Conservation (phyloP, 2,888 invertebrate species). For the Saturnia japonica region DNA sequence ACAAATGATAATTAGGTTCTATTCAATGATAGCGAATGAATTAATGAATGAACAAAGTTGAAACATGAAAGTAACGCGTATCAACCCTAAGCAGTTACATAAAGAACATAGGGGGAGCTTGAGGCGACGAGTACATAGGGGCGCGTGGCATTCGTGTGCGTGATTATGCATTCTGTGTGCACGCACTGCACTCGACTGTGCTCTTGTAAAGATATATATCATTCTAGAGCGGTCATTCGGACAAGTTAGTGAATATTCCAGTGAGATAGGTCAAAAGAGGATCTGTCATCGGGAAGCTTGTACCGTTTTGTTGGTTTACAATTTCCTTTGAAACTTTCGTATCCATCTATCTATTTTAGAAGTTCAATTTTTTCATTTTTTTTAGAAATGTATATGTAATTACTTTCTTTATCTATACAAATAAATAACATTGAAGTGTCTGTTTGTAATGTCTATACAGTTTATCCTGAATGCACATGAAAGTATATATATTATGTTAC, state of each 20-base stretch:
- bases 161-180: conserved; percentile 33
- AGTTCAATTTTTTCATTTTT: too few species aligned
- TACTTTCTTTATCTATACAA: too few species aligned
- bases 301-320: background rate
- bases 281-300: background rate
- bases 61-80: conserved; percentile 30
- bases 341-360: too few species aligned
- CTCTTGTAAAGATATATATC: conserved; percentile 15
- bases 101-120: conserved; percentile 41
- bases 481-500: too few species aligned
- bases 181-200: conserved; percentile 30
- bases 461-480: too few species aligned
- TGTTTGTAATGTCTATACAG: too few species aligned
- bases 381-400: too few species aligned
- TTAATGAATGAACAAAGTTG: background rate
- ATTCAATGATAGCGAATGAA: background rate
- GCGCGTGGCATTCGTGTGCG: conserved; percentile 48
- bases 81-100: conserved; percentile 54
- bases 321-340: background rate
- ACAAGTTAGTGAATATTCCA: conserved; percentile 41
- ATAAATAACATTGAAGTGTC: too few species aligned
- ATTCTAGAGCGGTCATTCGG: conserved; percentile 57
- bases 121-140: conserved; percentile 56
- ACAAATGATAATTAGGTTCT: background rate
- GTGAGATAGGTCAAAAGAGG: conserved; percentile 60